Percentiles rank a stretch among this genome's conserved stretches.
These are phyloP conservation scores for Zaprionus lachaisei DNA, from an alignment of 1,140 invertebrate species.

Conservation along the genomic window DNA sequence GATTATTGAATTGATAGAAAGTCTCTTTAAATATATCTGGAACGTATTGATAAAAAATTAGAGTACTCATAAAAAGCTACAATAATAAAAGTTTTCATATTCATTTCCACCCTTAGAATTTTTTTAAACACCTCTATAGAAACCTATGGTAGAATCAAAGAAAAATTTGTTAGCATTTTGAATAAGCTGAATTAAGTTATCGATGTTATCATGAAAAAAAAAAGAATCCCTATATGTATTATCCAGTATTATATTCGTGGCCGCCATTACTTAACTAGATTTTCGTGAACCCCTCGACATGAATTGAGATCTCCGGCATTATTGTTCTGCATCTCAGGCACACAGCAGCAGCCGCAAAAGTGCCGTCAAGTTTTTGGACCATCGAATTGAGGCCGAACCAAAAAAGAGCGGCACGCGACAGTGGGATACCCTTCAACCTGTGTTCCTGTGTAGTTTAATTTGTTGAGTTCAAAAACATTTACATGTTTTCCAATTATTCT, in stretches of 20 bases:
- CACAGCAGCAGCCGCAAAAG: conserved; percentile 62
- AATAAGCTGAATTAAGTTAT: not conserved
- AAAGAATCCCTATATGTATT: conserved; percentile 2
- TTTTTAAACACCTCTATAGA: no score
- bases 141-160: no score
- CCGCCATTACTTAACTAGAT: not conserved
- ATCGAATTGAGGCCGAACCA: conserved; percentile 54
- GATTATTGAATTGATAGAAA: no score
- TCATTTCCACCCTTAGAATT: no score
- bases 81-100: no score
- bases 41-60: no score
- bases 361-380: conserved; percentile 58
- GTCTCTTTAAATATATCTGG: no score
- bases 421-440: no score
- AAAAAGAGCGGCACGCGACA: not conserved
- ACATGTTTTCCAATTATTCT: no score
- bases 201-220: not conserved
- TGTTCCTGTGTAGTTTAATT: no score
- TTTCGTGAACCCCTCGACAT: conserved; percentile 31
- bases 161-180: not conserved
- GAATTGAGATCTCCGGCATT: conserved; percentile 26
- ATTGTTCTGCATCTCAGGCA: conserved; percentile 7
- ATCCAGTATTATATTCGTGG: not conserved
- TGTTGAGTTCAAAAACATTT: no score
- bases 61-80: no score